Evolutionary conservation across 2,888 invertebrate species (phyloP), one percentile per base, ranked within the genome.

Genomic region (Eupeodes luniger): DNA sequence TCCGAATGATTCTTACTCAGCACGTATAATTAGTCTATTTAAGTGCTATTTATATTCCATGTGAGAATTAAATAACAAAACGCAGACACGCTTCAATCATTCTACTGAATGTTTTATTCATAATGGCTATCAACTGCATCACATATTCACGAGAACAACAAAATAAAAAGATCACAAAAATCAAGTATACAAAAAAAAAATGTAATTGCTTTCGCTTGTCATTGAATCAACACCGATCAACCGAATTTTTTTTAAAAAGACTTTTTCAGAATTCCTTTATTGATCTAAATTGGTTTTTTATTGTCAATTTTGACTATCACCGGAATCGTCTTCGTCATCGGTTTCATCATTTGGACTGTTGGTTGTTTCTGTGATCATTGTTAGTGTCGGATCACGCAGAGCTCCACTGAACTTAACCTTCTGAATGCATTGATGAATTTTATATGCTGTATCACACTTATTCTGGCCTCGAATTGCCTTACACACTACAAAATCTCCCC

Each of bases 371-470:
- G 70, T 34, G 16, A 57, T 61, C 61, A 77, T 49, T 5, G 74
- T 2, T 2, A 70, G 57, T 1, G 62, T 7, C 16, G 67, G 80
- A 3, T 87, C 83, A 53, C 53, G 86, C 11, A 27, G n/a, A 7
- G 6, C 19, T 2, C 19, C 53, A 36, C 76, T 67, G 12, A 74
- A 77, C 59, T 69, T 87, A 1, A 87, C 77, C 47, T 91, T 90
- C 36, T 89, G 88, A 59, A 92, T 91, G 87, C 92, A 92, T 64
- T 91, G 69, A 81, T 90, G 91, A 6, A 92, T 75, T 79, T 91
- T 89, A 81, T 85, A 93, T 74, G 91, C 91, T 1, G 91, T 92
- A 16, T 93, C 93, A 47, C 93, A 93, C 16, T 92, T 91, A 66
- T 92, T 90, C 14, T 81, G 44, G 11, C 92, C 93, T 0, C 67